A percentile compares a stretch with the other conserved stretches of the same genome.
phyloP scores from a whole-genome alignment of 2,888 invertebrate species.

The Andrena camellia region DNA sequence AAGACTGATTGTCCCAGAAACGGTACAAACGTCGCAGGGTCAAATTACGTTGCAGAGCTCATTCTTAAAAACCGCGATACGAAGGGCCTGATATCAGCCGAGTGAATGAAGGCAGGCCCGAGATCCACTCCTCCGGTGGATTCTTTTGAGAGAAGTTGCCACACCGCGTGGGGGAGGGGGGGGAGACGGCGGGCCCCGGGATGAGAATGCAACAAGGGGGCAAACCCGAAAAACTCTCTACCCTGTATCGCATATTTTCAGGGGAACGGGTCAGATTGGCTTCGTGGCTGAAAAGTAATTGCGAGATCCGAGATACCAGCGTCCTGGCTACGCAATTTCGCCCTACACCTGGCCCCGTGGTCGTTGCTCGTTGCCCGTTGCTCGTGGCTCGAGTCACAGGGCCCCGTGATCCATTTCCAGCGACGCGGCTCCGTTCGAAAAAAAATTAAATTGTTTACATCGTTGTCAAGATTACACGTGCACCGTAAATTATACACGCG shows the following conservation, averaged over 20 bases:
- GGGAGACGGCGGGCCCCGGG: background rate
- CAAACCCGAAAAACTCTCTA: slow-evolving; percentile 42
- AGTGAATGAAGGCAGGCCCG: slow-evolving; percentile 16
- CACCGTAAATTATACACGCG: slow-evolving; percentile 36
- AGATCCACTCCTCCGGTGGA: background rate
- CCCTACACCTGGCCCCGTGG: slow-evolving; percentile 60
- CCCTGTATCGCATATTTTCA: slow-evolving; percentile 66
- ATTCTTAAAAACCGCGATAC: slow-evolving; percentile 28
- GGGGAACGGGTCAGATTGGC: slow-evolving; percentile 69
- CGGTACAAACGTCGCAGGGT: background rate
- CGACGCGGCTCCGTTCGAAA: background rate
- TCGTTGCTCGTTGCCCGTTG: slow-evolving; percentile 5
- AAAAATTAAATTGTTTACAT: slow-evolving; percentile 47
- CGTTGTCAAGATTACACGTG: slow-evolving; percentile 39
- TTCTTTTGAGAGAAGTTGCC: background rate
- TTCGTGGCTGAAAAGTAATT: slow-evolving; percentile 73
- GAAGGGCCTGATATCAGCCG: background rate
- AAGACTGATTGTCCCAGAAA: background rate
- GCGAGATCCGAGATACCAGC: slow-evolving; percentile 73
- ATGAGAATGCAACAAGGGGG: slow-evolving; percentile 20
- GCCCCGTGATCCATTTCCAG: slow-evolving; percentile 30
- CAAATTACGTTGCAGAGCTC: slow-evolving; percentile 16
- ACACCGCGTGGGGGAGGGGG: background rate
- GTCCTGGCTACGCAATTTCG: slow-evolving; percentile 69
- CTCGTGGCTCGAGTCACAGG: slow-evolving; percentile 26